Base-by-base conservation (phyloP, 1,140 invertebrate genomes). In the Mercenaria mercenaria region DNA sequence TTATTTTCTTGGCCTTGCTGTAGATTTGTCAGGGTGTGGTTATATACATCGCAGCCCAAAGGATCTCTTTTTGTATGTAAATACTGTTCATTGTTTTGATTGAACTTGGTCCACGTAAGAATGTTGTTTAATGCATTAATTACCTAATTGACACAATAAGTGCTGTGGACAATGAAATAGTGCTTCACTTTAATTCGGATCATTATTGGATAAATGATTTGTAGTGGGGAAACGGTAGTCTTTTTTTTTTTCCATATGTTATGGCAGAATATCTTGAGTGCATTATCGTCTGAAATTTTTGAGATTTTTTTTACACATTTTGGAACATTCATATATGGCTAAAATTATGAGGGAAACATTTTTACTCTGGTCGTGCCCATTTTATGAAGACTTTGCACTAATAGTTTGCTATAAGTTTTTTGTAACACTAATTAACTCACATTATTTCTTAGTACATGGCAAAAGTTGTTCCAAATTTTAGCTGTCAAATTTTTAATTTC, bases 1-100 rank as follows among this genome's bases (percentile, higher is more conserved):
- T 18, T 39, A 29, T 52, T 79, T 52, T 39, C 50, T 79, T 56
- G 76, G 76, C 76, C 76, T 79, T 79, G 29, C 26, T 52, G 47
- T 50, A 52, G 43, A 79, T 34, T 39, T 79, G 47, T 79, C 47
- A 79, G 76, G 76, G 76, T 79, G 76, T 79, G 29, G 32, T 26
- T 52, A 0, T 3, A 37, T 18, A 47, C 72, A 41, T 76, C 39
- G 72, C 72, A 76, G 50, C 76, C 76, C 0, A 79, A 56, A 59
- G 76, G 76, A 79, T 79, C 76, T 79, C 76, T 79, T 39, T 79
- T 3, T 79, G 47, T 56, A 79, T 79, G 76, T 79, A 79, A 52
- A 79, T 79, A 79, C n/a, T 79, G 32, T 79, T 79, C 76, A 79
- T 79, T 79, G 76, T 79, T 79, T 79, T 59, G 43, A 50, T 56